Evolutionary conservation across 2,797 vertebrate species (phyloP), one percentile per base, ranked within the genome.

Genomic region (Enteromius mattozi): DNA sequence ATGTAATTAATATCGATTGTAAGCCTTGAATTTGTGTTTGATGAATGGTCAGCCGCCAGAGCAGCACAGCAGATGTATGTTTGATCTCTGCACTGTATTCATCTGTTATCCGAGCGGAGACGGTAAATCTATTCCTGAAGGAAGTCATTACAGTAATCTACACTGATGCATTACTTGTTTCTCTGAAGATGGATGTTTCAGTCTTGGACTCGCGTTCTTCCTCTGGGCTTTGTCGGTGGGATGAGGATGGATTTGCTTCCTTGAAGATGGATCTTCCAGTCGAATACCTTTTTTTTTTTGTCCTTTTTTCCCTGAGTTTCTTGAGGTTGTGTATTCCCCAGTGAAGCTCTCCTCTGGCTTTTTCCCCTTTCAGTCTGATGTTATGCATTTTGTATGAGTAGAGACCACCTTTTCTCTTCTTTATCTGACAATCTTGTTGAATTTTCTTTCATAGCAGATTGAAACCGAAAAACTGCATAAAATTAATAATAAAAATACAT

Each of bases 251-350:
- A 70, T 45, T 42, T 70, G 70, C 42, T 49, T 72, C 71, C 71
- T 75, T 21, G 17, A 75, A 75, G 71, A 75, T 75, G 72, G 47
- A 35, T 75, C 72, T 35, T 35, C 17, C 27, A 75, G 72, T 7
- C 9, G 0, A 54, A 21, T 17, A 13, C 72, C 12, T 61, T 61
- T 27, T 35, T 13, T 21, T 19, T 1, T n/a, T n/a, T n/a, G 16
- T 33, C 45, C 16, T 74, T 49, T 49, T 47, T 74, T 45, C 37
- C 37, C 42, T 0, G 2, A 5, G 70, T 45, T 72, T 72, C 24
- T 9, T 35, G 17, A 21, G 72, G 47, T 54, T 10, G 17, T 54
- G 27, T 33, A 33, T 74, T 33, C 45, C 47, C 72, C 47, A 51
- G 72, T 13, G 72, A 30, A 21, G 27, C 12, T 5, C 21, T 42